Evolutionary conservation across 2,888 invertebrate species (phyloP), one percentile per base, ranked within the genome.

Genomic region (Troilus luridus): DNA sequence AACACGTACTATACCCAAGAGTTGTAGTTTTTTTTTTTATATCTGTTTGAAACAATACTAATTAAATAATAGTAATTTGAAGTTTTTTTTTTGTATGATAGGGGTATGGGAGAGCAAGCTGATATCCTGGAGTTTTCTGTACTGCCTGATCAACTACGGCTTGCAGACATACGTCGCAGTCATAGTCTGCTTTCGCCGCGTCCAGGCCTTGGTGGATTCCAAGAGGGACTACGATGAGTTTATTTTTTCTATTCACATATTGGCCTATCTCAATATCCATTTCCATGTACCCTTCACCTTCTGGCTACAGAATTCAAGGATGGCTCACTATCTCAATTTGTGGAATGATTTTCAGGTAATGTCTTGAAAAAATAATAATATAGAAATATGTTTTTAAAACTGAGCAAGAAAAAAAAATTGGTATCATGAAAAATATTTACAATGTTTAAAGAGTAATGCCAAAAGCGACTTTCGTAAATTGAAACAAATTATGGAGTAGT

Each of bases 301-400:
- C 85, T 92, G 92, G 92, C 56, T 90, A 19, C 91, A 92, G 27
- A 90, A 90, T 7, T 72, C 62, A 0, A 72, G 90, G 64, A 88
- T 91, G 14, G 85, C 91, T 11, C 58, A 90, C 72, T 92, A 92
- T 56, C 90, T 92, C 17, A 91, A 91, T 81, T 77, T 72, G 21
- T 92, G 92, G 92, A 89, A 81, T n/a, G 64, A 81, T 14, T 92
- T 92, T 62, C 90, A 92, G 91, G 92, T 92, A 89, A 41, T 5
- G 17, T 11, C 11, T 10, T 21, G 14, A 67, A 27, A n/a, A n/a
- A n/a, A n/a, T n/a, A n/a, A n/a, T n/a, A n/a, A n/a, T n/a, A n/a
- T n/a, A n/a, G n/a, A n/a, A n/a, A n/a, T n/a, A n/a, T n/a, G n/a
- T n/a, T n/a, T n/a, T n/a, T n/a, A n/a, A n/a, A n/a, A n/a, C n/a